phyloP scores from a whole-genome alignment of 2,797 vertebrate species.

The Perdix hodgsoniae region DNA sequence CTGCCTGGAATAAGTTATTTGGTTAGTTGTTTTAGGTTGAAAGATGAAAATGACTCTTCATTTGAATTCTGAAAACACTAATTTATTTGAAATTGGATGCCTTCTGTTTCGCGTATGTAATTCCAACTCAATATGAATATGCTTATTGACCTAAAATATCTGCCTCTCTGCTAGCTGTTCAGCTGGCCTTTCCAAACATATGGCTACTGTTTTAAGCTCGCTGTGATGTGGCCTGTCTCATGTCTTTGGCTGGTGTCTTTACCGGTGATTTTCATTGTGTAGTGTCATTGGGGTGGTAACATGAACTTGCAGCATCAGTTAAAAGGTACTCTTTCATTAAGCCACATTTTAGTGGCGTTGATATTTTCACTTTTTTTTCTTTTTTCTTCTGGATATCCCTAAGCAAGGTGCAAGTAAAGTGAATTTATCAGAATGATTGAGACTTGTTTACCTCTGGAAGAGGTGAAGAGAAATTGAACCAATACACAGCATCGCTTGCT shows the following conservation, averaged over 20 bases:
- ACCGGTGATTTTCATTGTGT: background rate
- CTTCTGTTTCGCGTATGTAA: background rate
- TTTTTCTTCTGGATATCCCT: background rate
- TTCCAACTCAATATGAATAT: background rate
- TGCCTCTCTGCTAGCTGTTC: background rate
- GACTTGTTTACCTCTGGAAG: background rate
- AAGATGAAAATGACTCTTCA: background rate
- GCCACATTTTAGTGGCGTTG: background rate
- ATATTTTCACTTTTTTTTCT: background rate
- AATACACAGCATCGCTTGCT: background rate
- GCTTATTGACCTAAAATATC: background rate
- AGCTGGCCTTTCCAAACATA: background rate
- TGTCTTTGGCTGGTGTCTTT: background rate
- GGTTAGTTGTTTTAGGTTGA: background rate
- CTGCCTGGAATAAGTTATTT: slow-evolving; percentile 1
- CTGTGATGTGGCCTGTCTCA: background rate
- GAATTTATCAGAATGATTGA: background rate
- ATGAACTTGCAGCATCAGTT: background rate
- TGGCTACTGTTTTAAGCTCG: background rate
- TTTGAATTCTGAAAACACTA: background rate
- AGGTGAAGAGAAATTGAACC: background rate
- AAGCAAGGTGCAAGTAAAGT: background rate
- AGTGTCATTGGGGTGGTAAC: background rate
- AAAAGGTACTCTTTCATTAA: background rate
- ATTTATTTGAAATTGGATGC: background rate